Evolutionary conservation across 2,113 vertebrate species (phyloP), one percentile per base, ranked within the genome.

Genomic region (Sarotherodon lohbergeri): DNA sequence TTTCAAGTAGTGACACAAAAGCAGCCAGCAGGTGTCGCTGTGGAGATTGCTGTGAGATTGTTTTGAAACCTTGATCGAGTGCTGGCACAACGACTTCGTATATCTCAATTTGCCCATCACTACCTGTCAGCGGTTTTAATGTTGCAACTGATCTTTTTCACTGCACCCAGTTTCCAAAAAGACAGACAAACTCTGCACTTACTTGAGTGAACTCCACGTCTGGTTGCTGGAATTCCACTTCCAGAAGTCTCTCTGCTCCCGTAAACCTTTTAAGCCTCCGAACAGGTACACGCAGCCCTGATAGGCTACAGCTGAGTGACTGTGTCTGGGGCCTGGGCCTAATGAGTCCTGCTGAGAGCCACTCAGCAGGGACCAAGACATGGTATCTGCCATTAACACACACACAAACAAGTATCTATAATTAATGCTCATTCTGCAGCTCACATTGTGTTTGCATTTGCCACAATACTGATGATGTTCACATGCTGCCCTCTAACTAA

Each of bases 161-260:
- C 17, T 32, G 16, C 46, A 52, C 4, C 2, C 68, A 73, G 24
- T 76, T 76, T 76, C 46, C 9, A 76, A 17, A 48, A 76, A 29
- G 2, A 34, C 17, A 2, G 16, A 8, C 24, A 24, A 83, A 17
- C 9, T 14, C 4, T 2, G 1, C 16, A 83, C 96, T 97, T 89
- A 97, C 98, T 93, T 97, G 91, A 98, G 97, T 81, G 71, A 95
- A 89, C 91, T 96, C 97, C 97, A 98, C n/a, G 79, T 93, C 68
- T 93, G 89, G 91, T 66, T 95, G 81, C 34, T 54, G 11, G 95
- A 96, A 82, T 94, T 96, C 97, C 97, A 98, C 82, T 80, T 97
- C 98, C 97, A 98, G 85, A 98, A 94, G 93, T 98, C 97, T 46
- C 94, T 97, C 93, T 97, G 97, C 89, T 98, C 97, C 5, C 85